Evolutionary conservation across 1,140 invertebrate genomes (phyloP), one percentile per base, ranked within the genome.

Genomic region (Drosophila ficusphila): DNA sequence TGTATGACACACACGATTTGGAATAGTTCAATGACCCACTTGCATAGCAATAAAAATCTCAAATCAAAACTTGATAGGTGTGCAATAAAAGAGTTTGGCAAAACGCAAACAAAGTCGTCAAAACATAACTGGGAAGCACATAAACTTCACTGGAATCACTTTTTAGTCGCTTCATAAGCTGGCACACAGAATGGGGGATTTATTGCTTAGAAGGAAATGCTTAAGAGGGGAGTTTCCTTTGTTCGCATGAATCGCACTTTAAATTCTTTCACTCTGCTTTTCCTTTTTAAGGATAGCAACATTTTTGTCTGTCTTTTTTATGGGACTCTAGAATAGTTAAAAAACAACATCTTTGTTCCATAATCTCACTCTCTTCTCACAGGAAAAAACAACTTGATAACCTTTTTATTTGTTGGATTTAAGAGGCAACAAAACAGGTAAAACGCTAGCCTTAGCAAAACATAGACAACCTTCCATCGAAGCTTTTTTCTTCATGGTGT

Each of bases 1-100:
- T 48, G 25, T 27, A 14, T 21, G 14, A 39, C 33, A 27, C 23
- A 64, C 19, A 33, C 29, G 9, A 14, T 12, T 42, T 14, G 33
- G 29, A 25, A 67, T 19, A 62, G 51, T 51, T 75, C 61, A 68
- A 8, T 75, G 70, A 75, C 70, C 76, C 16, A 54, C 48, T 44
- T 62, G 18, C 0, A 18, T 4, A 23, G 11, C 21, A 18, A 56
- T 76, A 58, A 67, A 49, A 46, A 25, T 39, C 12, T 8, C 39
- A 36, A 57, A 72, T 29, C 44, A 21, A 57, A 56, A 73, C 42
- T 38, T 16, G 27, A 49, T 49, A 19, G 23, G 41, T 29, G 19
- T 9, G 25, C 36, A 42, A 76, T 76, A 69, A 68, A 73, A 38
- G 12, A 42, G 60, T 46, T 60, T 58, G 60, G n/a, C 25, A 48